Percentiles rank a stretch among this genome's conserved stretches.
Evolutionary conservation across 2,797 vertebrate species (phyloP).

Genomic region (Sarcophilus harrisii): DNA sequence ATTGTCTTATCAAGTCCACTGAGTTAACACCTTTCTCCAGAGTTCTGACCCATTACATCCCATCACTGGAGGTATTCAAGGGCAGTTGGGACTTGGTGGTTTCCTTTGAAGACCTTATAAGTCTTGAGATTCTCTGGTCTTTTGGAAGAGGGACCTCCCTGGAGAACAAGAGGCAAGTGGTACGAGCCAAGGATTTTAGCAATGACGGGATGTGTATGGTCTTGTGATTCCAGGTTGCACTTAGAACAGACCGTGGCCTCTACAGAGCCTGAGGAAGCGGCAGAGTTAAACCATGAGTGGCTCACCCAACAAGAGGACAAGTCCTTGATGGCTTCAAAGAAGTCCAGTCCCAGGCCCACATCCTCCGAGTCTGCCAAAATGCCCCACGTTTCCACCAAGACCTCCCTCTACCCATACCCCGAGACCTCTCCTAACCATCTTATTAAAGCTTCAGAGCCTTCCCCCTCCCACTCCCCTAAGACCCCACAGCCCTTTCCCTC

Average conservation of each 20-base stretch:
- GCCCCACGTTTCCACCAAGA: not conserved
- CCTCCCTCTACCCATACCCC: not conserved
- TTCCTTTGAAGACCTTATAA: not conserved
- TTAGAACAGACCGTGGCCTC: not conserved
- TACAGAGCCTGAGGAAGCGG: fast-evolving
- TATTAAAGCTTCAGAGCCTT: not conserved
- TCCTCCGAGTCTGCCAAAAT: not conserved
- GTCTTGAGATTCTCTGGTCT: not conserved
- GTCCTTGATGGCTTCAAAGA: not conserved
- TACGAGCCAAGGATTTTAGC: not conserved
- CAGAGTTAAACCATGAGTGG: fast-evolving
- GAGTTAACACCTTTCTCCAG: too few relatives aligned
- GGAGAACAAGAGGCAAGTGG: not conserved
- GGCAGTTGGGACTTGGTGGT: not conserved
- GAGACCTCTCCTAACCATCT: not conserved
- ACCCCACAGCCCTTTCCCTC: fast-evolving
- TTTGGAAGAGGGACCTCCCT: too few relatives aligned
- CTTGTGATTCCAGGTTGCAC: not conserved
- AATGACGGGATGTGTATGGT: not conserved
- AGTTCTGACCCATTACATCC: not conserved
- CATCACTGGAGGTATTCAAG: not conserved
- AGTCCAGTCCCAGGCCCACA: not conserved
- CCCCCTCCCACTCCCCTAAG: not conserved
- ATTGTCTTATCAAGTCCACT: too few relatives aligned
- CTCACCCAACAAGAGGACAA: not conserved